These are phyloP conservation scores for Suncus etruscus DNA, from an alignment of 2,113 vertebrate genomes.

Conservation along the genomic window DNA sequence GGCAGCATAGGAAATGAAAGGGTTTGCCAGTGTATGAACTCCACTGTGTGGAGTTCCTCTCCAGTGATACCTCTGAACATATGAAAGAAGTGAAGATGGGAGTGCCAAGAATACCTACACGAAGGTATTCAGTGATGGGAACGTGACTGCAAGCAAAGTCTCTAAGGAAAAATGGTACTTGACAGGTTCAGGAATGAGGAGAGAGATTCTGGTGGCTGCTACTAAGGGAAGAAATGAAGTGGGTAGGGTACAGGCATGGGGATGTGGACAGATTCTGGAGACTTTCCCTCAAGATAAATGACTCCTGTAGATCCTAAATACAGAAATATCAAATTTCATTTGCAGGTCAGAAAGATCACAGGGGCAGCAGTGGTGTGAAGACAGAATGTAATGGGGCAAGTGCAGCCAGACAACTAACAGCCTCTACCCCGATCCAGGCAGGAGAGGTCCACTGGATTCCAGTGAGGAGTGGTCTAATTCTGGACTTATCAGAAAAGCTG, in stretches of 20 bases:
- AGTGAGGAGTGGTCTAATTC: background rate
- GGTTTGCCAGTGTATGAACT: too few species aligned
- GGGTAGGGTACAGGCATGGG: background rate
- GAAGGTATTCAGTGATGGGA: too few species aligned
- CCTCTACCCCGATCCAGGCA: background rate
- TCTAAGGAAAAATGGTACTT: background rate
- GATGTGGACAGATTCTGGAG: background rate
- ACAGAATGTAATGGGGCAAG: background rate
- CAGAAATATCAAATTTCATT: background rate
- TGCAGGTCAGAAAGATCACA: background rate
- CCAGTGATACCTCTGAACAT: too few species aligned
- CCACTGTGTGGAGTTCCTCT: too few species aligned
- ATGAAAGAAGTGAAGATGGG: too few species aligned
- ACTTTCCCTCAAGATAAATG: too few species aligned
- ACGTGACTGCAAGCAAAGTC: background rate
- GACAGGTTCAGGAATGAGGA: background rate
- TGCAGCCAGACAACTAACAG: background rate
- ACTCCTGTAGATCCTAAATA: background rate
- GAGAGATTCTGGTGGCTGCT: background rate
- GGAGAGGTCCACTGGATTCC: background rate
- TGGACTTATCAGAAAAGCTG: background rate
- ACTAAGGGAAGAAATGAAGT: background rate
- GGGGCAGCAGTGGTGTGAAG: background rate
- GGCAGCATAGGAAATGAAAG: too few species aligned
- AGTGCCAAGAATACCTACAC: too few species aligned